Conservation (phyloP, 1,140 invertebrate genomes). For the Lutraria rhynchaena region DNA sequence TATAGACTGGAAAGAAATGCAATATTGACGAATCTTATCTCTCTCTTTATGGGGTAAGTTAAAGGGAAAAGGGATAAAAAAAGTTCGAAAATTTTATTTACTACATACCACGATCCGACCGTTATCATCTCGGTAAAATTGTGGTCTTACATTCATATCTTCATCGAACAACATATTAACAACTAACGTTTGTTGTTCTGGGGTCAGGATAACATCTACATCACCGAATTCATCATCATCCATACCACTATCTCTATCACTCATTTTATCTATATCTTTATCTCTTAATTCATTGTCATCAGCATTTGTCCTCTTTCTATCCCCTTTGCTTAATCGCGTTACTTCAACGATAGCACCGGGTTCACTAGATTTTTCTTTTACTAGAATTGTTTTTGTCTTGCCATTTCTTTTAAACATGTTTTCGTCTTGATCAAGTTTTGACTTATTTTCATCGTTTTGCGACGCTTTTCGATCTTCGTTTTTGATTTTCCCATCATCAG, state of each 20-base stretch:
- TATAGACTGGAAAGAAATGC: too few species aligned
- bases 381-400: constrained; percentile 20
- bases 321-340: neutral
- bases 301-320: neutral
- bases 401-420: neutral
- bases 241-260: constrained; percentile 51
- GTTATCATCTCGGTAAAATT: constrained; percentile 43
- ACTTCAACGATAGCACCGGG: neutral
- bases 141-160: constrained; percentile 49
- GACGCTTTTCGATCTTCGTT: too few species aligned
- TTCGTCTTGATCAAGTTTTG: neutral
- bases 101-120: constrained; percentile 52
- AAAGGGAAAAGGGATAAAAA: too few species aligned
- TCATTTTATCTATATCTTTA: constrained; percentile 28
- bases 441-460: too few species aligned
- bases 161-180: constrained; percentile 54
- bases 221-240: constrained; percentile 37
- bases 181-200: constrained; percentile 37
- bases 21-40: too few species aligned
- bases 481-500: neutral
- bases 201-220: constrained; percentile 34
- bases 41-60: too few species aligned
- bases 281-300: constrained; percentile 10
- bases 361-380: constrained; percentile 36
- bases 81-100: neutral